Percentiles rank a stretch among this genome's conserved stretches.
These are phyloP conservation scores for Diogma glabrata DNA, from an alignment of 2,888 invertebrate species.

Conservation along the genomic window DNA sequence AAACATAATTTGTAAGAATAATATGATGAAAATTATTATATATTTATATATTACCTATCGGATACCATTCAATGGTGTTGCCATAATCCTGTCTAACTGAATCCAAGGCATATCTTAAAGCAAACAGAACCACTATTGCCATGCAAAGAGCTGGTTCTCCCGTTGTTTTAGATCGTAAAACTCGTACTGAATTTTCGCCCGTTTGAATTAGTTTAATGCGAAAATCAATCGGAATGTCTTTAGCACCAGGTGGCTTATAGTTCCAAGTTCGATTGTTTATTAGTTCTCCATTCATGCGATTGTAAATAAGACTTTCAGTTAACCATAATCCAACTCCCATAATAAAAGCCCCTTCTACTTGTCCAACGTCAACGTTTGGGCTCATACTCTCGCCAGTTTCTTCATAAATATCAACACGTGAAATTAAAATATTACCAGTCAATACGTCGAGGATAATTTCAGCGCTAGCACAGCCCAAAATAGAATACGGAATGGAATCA, in stretches of 20 bases:
- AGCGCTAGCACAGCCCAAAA: constrained; percentile 47
- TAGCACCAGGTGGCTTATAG: constrained; percentile 64
- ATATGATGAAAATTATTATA: too few relatives aligned
- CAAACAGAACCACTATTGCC: constrained; percentile 41
- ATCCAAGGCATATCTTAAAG: constrained; percentile 48
- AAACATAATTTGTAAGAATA: too few relatives aligned
- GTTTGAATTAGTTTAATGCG: constrained; percentile 53
- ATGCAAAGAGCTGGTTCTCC: constrained; percentile 44
- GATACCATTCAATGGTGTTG: constrained; percentile 43
- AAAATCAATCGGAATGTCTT: constrained; percentile 68
- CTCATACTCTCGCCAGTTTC: constrained; percentile 56
- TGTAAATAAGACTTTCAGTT: constrained; percentile 50
- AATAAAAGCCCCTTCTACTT: constrained; percentile 61
- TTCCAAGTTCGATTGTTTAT: constrained; percentile 70
- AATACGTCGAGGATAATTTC: constrained; percentile 62
- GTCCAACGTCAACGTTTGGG: constrained; percentile 57
- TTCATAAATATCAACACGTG: constrained; percentile 50
- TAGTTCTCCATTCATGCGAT: constrained; percentile 45
- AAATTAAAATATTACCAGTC: constrained; percentile 50
- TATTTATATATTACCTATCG: too few relatives aligned
- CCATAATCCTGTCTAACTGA: constrained; percentile 50
- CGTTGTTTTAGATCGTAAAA: constrained; percentile 59
- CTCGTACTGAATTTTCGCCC: constrained; percentile 51
- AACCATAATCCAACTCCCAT: constrained; percentile 64
- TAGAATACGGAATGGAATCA: constrained; percentile 40